These are phyloP conservation scores for Natator depressus DNA, from an alignment of 2,113 vertebrate genomes.

Conservation along the genomic window DNA sequence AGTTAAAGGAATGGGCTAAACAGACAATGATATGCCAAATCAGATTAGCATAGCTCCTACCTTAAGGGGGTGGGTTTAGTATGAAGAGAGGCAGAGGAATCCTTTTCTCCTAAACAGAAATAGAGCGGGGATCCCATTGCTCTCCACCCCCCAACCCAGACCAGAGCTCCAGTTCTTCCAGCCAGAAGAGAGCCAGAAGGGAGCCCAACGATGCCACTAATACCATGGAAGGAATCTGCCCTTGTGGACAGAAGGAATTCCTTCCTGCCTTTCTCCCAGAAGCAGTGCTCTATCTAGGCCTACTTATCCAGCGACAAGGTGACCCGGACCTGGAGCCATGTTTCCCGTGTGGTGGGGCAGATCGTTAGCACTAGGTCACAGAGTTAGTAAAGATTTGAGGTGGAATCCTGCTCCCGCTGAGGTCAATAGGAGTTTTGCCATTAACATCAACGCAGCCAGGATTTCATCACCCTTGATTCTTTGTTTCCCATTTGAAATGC, in stretches of 20 bases:
- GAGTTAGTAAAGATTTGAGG: not conserved
- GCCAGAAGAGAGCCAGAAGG: not conserved
- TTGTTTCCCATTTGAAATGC: not conserved
- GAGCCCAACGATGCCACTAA: not conserved
- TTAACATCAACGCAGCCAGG: not conserved
- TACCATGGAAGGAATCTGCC: not conserved
- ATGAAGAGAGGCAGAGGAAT: not conserved
- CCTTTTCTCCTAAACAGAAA: not conserved
- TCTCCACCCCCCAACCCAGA: not conserved
- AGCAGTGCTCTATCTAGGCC: not conserved
- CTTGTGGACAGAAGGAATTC: not conserved
- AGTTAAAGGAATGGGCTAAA: not conserved
- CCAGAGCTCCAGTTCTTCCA: not conserved
- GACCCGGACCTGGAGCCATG: too few relatives aligned
- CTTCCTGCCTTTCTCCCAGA: not conserved
- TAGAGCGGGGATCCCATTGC: not conserved
- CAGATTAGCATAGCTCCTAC: too few relatives aligned
- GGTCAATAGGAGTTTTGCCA: not conserved
- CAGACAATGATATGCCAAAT: too few relatives aligned
- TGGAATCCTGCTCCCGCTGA: not conserved
- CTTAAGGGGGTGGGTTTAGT: not conserved
- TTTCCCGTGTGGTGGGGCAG: too few relatives aligned
- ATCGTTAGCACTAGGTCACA: not conserved
- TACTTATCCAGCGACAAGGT: not conserved
- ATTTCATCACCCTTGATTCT: not conserved